phyloP scores from a whole-genome alignment of 2,113 vertebrate genomes.

The Corythaeola cristata region DNA sequence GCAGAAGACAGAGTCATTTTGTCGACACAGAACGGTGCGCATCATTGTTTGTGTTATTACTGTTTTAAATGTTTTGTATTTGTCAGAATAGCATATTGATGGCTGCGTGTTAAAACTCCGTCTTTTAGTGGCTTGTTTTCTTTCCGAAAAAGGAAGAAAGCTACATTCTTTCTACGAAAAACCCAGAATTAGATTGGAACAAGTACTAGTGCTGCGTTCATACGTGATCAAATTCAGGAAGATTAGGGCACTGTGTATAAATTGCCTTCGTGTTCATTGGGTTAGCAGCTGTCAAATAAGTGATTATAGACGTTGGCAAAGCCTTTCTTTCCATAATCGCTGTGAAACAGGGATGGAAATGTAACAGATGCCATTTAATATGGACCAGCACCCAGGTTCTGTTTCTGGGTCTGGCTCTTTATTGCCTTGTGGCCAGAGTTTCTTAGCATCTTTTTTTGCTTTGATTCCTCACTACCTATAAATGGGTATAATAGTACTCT shows the following conservation, averaged over 20 bases:
- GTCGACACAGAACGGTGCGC: background rate
- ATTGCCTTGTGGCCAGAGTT: background rate
- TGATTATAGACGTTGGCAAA: conserved; percentile 51
- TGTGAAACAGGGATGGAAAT: conserved; percentile 57
- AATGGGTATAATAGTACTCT: background rate
- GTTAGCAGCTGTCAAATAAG: conserved; percentile 70
- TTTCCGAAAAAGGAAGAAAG: background rate
- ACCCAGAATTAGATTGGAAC: background rate
- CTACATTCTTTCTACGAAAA: background rate
- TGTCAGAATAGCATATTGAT: conserved; percentile 37
- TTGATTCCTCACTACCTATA: background rate
- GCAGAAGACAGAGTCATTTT: background rate
- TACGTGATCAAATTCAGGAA: conserved; percentile 30
- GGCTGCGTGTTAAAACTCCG: conserved; percentile 16
- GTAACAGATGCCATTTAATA: conserved; percentile 61
- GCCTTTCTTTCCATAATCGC: conserved; percentile 1
- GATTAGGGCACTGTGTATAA: conserved; percentile 40
- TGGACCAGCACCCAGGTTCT: conserved; percentile 56
- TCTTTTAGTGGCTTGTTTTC: conserved; percentile 29
- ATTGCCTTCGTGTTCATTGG: conserved; percentile 22
- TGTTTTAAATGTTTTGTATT: conserved; percentile 24
- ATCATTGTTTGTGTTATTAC: conserved; percentile 41
- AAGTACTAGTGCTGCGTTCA: conserved; percentile 8
- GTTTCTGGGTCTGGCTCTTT: conserved; percentile 8
- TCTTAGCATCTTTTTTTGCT: background rate